Conservation (phyloP, 2,888 invertebrate species). For the Pyrgus malvae region DNA sequence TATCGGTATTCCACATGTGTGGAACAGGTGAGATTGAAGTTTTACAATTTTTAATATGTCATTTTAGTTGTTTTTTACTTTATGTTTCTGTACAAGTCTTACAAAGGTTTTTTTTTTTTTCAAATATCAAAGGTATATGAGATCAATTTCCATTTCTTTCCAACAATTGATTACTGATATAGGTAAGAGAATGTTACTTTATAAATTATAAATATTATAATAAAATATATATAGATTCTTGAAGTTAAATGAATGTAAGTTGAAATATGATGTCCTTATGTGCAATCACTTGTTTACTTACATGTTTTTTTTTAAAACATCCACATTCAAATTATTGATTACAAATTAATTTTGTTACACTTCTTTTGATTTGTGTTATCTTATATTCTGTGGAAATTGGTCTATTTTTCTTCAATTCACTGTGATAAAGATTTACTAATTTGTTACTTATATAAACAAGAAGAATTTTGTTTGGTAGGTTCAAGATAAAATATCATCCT, state of each 20-base stretch:
- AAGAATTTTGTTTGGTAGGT: conserved; percentile 85
- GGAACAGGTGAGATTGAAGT: conserved; percentile 80
- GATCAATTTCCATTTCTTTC: conserved; percentile 37
- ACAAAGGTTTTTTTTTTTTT: conserved; percentile 29
- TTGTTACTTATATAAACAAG: conserved; percentile 15
- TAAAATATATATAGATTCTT: no score
- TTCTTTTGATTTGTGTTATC: not conserved
- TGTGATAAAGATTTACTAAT: conserved; percentile 19
- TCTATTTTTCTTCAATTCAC: conserved; percentile 13
- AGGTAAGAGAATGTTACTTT: conserved; percentile 9
- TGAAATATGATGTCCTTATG: not conserved
- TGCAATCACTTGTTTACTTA: not conserved
- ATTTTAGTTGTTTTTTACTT: conserved; percentile 66
- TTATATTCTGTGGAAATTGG: conserved; percentile 31
- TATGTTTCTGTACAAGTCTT: conserved; percentile 27
- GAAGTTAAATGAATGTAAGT: not conserved
- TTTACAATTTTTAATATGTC: conserved; percentile 70
- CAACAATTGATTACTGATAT: not conserved
- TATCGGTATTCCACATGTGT: conserved; percentile 70
- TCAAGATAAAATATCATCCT: conserved; percentile 99
- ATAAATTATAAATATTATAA: not conserved
- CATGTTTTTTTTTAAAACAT: not conserved
- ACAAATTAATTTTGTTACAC: not conserved
- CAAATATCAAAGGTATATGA: conserved; percentile 32
- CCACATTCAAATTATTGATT: no score